Evolutionary conservation across 2,797 vertebrate species (phyloP).

Genomic region (Etheostoma nigrum): DNA sequence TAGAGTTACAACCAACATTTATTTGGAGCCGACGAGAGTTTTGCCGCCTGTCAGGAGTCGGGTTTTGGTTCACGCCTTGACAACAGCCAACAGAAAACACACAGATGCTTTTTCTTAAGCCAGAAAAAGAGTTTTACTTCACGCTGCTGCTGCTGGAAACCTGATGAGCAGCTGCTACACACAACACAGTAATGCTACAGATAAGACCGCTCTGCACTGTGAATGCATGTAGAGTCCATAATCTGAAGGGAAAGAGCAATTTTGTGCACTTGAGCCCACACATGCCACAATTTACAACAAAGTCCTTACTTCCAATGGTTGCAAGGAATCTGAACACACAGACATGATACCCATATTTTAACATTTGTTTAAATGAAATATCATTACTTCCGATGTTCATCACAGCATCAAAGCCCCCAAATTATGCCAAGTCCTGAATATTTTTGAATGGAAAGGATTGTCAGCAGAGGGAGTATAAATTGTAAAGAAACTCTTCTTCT

Average conservation of each 20-base stretch:
- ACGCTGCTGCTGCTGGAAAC: slow-evolving; percentile 13
- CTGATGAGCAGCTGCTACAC: slow-evolving; percentile 3
- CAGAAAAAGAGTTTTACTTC: slow-evolving; percentile 49
- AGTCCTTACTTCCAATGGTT: too few relatives aligned
- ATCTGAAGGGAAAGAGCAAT: too few relatives aligned
- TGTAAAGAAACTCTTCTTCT: too few relatives aligned
- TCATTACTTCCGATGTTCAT: too few relatives aligned
- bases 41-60: slow-evolving; percentile 64
- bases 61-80: slow-evolving; percentile 55
- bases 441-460: too few relatives aligned
- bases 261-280: neutral
- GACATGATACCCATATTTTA: too few relatives aligned
- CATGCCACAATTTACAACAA: too few relatives aligned
- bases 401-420: too few relatives aligned
- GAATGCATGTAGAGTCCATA: neutral
- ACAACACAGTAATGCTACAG: neutral
- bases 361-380: too few relatives aligned
- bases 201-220: neutral
- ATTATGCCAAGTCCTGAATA: too few relatives aligned
- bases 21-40: slow-evolving; percentile 64
- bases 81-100: slow-evolving; percentile 62
- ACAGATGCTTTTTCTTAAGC: slow-evolving; percentile 42
- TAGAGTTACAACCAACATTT: slow-evolving; percentile 81
- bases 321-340: too few relatives aligned
- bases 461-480: too few relatives aligned